phyloP scores from a whole-genome alignment of 2,113 vertebrate species.

The Brachypodius melanocephalos region DNA sequence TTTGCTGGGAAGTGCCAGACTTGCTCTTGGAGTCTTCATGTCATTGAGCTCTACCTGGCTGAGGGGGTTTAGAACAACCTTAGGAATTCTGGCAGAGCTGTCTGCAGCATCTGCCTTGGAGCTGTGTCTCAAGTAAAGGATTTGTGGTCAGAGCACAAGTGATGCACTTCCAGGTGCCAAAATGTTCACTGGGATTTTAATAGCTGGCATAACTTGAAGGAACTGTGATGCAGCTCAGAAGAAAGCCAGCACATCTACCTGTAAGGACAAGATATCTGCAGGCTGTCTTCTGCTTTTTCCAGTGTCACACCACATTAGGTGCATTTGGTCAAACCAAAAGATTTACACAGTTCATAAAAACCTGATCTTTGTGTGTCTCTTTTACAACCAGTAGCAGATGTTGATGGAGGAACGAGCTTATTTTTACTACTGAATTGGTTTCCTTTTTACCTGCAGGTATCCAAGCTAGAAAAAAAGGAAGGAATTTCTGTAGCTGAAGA shows the following conservation, averaged over 20 bases:
- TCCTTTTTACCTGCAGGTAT: conserved; percentile 57
- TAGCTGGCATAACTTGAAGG: not conserved
- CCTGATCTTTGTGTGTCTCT: not conserved
- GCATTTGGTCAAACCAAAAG: not conserved
- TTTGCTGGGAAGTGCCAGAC: not conserved
- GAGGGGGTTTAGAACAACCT: not conserved
- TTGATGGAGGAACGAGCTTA: not conserved
- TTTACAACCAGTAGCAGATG: not conserved
- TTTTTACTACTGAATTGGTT: not conserved
- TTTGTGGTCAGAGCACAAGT: not conserved
- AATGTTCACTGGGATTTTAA: not conserved
- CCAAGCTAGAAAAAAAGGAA: conserved; percentile 43
- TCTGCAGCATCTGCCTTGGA: not conserved
- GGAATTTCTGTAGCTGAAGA: conserved; percentile 7
- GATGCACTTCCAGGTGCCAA: not conserved
- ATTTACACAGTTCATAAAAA: not conserved
- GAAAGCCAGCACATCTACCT: not conserved
- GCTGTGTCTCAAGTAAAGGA: not conserved
- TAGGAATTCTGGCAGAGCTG: not conserved
- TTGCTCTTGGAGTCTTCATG: not conserved
- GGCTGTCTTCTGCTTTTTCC: not conserved
- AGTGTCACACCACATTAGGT: not conserved
- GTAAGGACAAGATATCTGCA: not conserved
- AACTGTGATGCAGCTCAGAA: not conserved
- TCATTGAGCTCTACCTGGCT: not conserved